phyloP scores from a whole-genome alignment of 2,888 invertebrate species.

The Xestia ashworthii region DNA sequence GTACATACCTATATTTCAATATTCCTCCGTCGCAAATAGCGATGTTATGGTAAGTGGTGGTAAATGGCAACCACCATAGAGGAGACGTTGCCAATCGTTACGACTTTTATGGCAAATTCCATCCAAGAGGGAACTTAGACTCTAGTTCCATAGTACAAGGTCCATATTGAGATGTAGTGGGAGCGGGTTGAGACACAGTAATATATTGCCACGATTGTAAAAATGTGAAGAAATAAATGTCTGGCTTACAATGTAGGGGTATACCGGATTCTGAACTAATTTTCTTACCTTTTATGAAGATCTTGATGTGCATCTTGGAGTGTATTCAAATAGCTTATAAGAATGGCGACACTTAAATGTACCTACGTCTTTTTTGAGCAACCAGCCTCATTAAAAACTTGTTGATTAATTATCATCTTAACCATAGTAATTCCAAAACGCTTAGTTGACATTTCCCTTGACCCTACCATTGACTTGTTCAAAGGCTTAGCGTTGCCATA shows the following conservation, averaged over 20 bases:
- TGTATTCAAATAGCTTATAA: background rate
- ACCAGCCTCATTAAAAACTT: background rate
- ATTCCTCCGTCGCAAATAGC: conserved; percentile 18
- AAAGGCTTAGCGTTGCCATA: no score
- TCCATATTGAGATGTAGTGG: background rate
- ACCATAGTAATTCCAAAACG: background rate
- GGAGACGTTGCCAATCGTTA: conserved; percentile 32
- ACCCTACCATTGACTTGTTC: no score
- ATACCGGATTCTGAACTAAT: conserved; percentile 6
- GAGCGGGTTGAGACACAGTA: background rate
- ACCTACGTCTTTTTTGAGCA: background rate
- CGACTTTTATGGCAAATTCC: conserved; percentile 25
- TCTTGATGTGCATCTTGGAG: conserved; percentile 18
- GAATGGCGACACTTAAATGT: background rate
- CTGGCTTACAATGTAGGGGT: conserved; percentile 27
- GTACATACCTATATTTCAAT: conserved; percentile 10
- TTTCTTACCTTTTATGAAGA: conserved; percentile 3
- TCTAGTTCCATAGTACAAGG: background rate
- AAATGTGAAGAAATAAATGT: conserved; percentile 45
- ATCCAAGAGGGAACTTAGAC: background rate
- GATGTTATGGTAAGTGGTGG: conserved; percentile 32
- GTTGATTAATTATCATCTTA: background rate
- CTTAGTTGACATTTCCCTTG: no score
- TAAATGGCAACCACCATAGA: conserved; percentile 33
- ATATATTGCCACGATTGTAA: conserved; percentile 28